Base-by-base conservation (phyloP, 2,797 vertebrate genomes). In the Odontamblyopus lacepedii region DNA sequence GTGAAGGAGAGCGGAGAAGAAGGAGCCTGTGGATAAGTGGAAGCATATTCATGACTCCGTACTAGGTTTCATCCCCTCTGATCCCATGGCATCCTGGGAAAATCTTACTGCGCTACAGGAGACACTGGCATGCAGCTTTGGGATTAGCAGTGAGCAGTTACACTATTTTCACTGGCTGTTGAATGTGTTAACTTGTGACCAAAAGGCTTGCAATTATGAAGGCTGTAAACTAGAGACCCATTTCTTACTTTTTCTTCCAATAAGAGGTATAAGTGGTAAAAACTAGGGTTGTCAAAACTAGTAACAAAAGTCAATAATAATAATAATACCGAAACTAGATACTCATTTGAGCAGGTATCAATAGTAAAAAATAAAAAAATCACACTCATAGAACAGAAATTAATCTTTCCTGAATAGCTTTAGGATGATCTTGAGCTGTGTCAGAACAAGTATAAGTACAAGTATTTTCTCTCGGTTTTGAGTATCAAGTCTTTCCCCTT, bases 31-130 rank as follows among this genome's bases (percentile, higher is more conserved):
- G 74, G 70, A 77, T 83, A 90, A 88, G 84, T 90, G 81, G 86
- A 92, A 88, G 89, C 83, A 91, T 76, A 87, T 82, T 89, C 85
- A 88, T 79, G 80, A 76, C 3, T 23, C 9, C 23, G 23, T 57
- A 57, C 55, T 55, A 62, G 68, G 62, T 73, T 59, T 59, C 26
- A 38, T 38, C 56, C 26, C 56, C 26, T 60, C 57, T 29, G 57
- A 60, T 61, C 70, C 55, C 23, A 13, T 71, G 69, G 30, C 67
- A 74, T 78, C 81, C 44, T 69, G 50, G 57, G 73, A 66, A 41
- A 44, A 81, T 79, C 75, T 79, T 12, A 18, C 81, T 65, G 73
- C 27, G 48, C 70, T 2, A 32, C 57, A 62, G 67, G 41, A 50
- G 71, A 78, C 18, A 35, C 57, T 59, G 56, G 71, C 74, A 62